phyloP scores from a whole-genome alignment of 2,113 vertebrate species.

The Elaphurus davidianus region DNA sequence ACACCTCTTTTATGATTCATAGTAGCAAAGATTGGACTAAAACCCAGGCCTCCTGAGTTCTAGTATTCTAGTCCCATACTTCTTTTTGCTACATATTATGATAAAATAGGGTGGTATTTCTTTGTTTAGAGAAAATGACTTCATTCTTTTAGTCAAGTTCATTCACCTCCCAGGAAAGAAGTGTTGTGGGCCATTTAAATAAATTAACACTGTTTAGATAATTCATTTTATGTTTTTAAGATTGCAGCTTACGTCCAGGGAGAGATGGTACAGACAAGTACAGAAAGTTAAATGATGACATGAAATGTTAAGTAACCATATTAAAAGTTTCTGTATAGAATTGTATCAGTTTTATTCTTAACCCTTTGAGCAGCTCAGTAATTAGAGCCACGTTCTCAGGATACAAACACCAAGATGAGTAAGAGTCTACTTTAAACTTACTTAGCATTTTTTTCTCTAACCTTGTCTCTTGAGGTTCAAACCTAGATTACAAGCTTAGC shows the following conservation, averaged over 20 bases:
- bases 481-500: not conserved
- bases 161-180: not conserved
- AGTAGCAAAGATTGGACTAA: not conserved
- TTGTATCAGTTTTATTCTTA: not conserved
- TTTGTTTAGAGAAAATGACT: not conserved
- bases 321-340: not conserved
- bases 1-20: not conserved
- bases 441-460: not conserved
- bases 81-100: not conserved
- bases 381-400: not conserved
- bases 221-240: slow-evolving; percentile 13
- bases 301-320: not conserved
- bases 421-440: not conserved
- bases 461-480: not conserved
- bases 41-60: not conserved
- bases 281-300: not conserved
- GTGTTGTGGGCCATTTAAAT: not conserved
- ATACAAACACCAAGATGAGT: not conserved
- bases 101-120: not conserved
- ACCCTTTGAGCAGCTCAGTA: not conserved
- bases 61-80: not conserved
- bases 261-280: not conserved
- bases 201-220: not conserved
- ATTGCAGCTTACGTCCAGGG: not conserved
- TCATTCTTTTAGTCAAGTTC: not conserved